Percentiles rank a stretch among this genome's conserved stretches.
These are phyloP conservation scores for Erpornis zantholeuca DNA, from an alignment of 2,113 vertebrate species.

Conservation along the genomic window DNA sequence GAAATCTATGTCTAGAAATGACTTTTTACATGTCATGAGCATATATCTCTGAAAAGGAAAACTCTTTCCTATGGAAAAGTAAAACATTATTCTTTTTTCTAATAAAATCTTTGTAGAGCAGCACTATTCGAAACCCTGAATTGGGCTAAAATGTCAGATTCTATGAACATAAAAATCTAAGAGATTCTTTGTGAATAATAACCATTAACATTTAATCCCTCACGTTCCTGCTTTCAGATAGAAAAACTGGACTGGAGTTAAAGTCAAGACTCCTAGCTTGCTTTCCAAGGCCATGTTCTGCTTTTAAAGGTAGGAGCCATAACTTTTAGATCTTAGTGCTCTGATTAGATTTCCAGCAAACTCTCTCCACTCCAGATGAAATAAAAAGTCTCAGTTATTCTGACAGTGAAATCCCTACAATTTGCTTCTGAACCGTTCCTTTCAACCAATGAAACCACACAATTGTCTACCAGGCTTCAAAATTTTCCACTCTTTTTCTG, in stretches of 20 bases:
- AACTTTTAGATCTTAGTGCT: not conserved
- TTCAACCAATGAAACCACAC: not conserved
- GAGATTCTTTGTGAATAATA: not conserved
- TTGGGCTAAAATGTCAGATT: not conserved
- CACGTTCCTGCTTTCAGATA: rapidly evolving
- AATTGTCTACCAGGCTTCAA: not conserved
- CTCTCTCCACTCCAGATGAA: not conserved
- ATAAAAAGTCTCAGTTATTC: not conserved
- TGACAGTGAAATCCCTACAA: not conserved
- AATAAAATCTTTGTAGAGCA: not conserved
- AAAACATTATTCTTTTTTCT: not conserved
- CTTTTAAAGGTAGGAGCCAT: not conserved
- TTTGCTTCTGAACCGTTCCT: not conserved
- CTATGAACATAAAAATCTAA: rapidly evolving
- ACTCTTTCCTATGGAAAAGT: not conserved
- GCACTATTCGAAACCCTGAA: not conserved
- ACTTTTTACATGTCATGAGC: not conserved
- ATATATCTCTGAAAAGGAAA: not conserved
- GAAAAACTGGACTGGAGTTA: not conserved
- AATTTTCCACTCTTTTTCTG: not conserved
- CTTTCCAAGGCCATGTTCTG: not conserved
- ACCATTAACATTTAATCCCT: not conserved
- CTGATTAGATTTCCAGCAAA: not conserved
- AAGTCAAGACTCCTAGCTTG: not conserved
- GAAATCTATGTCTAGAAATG: not conserved